Evolutionary conservation across 2,888 invertebrate genomes (phyloP).

Genomic region (Thera britannica): DNA sequence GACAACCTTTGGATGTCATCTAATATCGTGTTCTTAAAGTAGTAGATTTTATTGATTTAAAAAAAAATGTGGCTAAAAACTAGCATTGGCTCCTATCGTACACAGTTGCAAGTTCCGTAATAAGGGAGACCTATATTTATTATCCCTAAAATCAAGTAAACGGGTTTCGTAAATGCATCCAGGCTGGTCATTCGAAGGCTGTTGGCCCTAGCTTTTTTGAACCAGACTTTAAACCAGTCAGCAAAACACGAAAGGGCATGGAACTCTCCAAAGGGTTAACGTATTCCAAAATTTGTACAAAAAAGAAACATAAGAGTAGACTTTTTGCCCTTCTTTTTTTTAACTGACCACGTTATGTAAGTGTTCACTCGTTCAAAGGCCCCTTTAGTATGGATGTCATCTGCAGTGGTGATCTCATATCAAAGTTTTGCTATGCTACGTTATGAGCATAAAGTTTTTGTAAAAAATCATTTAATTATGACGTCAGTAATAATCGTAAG

Average conservation of each 20-base stretch:
- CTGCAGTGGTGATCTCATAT: slow-evolving; percentile 4
- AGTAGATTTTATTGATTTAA: neutral
- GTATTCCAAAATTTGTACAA: slow-evolving; percentile 20
- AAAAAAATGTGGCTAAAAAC: neutral
- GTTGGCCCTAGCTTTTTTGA: slow-evolving; percentile 32
- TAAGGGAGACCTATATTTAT: slow-evolving; percentile 8
- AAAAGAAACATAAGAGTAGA: slow-evolving; percentile 6
- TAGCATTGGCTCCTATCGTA: neutral
- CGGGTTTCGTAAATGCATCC: slow-evolving; percentile 31
- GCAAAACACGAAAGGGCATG: slow-evolving; percentile 26
- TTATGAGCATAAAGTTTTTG: no score
- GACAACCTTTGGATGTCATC: no score
- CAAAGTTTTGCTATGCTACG: neutral
- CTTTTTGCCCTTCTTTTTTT: slow-evolving; percentile 5
- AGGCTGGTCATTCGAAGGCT: slow-evolving; percentile 30
- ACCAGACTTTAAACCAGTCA: slow-evolving; percentile 11
- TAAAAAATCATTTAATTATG: no score
- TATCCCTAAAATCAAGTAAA: slow-evolving; percentile 17
- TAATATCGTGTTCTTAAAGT: no score
- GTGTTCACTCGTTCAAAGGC: neutral
- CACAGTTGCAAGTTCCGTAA: neutral
- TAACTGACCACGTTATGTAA: neutral
- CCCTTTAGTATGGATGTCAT: neutral
- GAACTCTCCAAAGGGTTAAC: slow-evolving; percentile 30
- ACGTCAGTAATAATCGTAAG: no score